Conservation (phyloP, 1,140 invertebrate genomes). For the Drosophila serrata region DNA sequence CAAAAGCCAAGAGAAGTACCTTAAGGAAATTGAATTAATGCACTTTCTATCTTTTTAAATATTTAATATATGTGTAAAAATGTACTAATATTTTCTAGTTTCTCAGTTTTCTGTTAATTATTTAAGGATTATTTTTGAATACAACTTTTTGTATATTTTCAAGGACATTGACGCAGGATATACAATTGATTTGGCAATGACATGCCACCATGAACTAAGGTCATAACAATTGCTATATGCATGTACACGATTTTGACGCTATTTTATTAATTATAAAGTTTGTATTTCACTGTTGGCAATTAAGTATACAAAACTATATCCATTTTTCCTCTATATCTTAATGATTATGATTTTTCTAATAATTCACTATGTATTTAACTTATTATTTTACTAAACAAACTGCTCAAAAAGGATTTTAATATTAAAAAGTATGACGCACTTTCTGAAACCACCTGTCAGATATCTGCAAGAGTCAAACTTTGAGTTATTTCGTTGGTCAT, state of each 20-base stretch:
- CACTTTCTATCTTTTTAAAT: background rate
- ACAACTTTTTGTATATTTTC: too few relatives aligned
- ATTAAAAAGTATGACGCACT: background rate
- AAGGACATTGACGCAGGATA: background rate
- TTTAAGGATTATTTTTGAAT: too few relatives aligned
- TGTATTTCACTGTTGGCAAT: background rate
- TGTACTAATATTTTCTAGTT: too few relatives aligned
- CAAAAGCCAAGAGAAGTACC: background rate
- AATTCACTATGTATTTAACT: background rate
- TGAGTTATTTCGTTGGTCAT: background rate
- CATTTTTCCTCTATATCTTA: background rate
- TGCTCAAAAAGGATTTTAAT: too few relatives aligned
- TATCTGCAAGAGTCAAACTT: background rate
- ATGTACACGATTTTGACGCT: background rate
- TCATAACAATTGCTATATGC: background rate
- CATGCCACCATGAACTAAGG: background rate
- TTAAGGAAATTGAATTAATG: background rate
- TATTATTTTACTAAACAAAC: background rate
- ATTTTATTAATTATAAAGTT: background rate
- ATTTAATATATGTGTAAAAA: background rate
- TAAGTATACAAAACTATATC: background rate
- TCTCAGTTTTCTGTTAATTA: too few relatives aligned
- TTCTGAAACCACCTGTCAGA: constrained; percentile 7
- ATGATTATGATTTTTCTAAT: background rate
- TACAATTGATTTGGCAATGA: background rate